Evolutionary conservation across 2,797 vertebrate genomes (phyloP).

Genomic region (Agapornis canus): DNA sequence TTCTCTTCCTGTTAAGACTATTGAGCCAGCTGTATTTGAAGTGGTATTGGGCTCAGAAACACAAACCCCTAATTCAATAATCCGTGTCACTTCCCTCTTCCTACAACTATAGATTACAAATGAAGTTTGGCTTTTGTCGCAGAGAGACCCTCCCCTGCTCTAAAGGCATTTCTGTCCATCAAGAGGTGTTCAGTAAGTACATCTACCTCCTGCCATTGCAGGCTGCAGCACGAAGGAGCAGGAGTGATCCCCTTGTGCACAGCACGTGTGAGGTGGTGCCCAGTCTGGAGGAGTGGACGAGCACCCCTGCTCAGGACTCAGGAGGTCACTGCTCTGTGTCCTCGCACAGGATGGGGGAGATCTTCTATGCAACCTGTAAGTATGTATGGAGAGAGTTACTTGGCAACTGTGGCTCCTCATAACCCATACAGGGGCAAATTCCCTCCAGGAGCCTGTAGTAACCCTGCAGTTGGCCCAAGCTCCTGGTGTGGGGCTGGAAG

Average conservation of each 20-base stretch:
- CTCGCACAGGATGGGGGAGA: rapidly evolving
- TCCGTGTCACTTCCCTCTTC: not conserved
- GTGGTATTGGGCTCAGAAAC: not conserved
- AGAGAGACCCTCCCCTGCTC: not conserved
- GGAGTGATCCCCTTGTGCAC: not conserved
- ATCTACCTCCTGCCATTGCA: not conserved
- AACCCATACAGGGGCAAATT: not conserved
- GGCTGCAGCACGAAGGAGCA: not conserved
- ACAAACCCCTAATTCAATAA: not conserved
- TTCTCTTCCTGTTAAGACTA: not conserved
- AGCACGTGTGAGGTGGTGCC: rapidly evolving
- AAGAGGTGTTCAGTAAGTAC: rapidly evolving
- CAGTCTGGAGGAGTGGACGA: not conserved
- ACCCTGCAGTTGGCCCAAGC: not conserved
- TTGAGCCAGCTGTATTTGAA: not conserved
- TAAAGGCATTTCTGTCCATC: not conserved
- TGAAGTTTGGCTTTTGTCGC: not conserved
- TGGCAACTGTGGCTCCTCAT: not conserved
- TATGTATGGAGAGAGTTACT: no score
- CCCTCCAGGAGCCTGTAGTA: not conserved
- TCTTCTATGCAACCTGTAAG: not conserved
- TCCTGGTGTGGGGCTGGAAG: no score
- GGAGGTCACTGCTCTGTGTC: rapidly evolving
- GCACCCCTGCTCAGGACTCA: rapidly evolving
- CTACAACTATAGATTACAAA: not conserved